Base-by-base conservation (phyloP, 2,113 vertebrate genomes). In the Cathartes aura region DNA sequence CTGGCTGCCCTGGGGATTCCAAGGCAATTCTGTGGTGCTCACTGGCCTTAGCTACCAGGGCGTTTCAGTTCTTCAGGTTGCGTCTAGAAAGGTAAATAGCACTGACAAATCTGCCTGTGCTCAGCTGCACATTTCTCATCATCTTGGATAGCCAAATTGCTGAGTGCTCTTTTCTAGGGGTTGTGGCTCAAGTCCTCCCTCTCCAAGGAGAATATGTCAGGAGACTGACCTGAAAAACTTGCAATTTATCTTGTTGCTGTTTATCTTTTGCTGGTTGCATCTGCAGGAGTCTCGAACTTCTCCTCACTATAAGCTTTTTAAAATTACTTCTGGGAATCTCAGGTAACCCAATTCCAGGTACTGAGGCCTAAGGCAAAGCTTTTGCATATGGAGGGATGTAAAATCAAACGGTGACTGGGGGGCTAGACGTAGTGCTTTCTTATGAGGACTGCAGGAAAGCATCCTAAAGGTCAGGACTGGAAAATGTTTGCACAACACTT, bases 361-460 rank as follows among this genome's bases (percentile, higher is more conserved):
- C 27, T 30, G 24, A 71, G 32, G 32, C 6, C 22, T 36, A 55
- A 66, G 36, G 27, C 40, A 56, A 62, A 87, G 0, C 15, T 64
- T 71, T 66, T 60, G 9, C 5, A 17, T 10, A 8, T 3, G 11
- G 5, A 59, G 4, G 6, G n/a, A 40, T 76, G 7, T 17, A 47
- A 76, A 94, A 59, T 42, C 12, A 63, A 32, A 47, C 4, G 9
- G 10, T 63, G 24, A 23, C 40, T 12, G 3, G 1, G 1, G 22
- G 32, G 1, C 9, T 53, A 48, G 12, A 23, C 8, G 22, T 2
- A 13, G 12, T 0, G 0, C 0, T 85, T 60, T 87, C 20, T 74
- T 62, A 10, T 2, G 32, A 78, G 59, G 12, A 53, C 8, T 12
- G 7, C 12, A 78, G 26, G 18, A 66, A 83, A 76, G 2, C 9